Base-by-base conservation (phyloP, 2,888 invertebrate species). In the Notodonta ziczac region DNA sequence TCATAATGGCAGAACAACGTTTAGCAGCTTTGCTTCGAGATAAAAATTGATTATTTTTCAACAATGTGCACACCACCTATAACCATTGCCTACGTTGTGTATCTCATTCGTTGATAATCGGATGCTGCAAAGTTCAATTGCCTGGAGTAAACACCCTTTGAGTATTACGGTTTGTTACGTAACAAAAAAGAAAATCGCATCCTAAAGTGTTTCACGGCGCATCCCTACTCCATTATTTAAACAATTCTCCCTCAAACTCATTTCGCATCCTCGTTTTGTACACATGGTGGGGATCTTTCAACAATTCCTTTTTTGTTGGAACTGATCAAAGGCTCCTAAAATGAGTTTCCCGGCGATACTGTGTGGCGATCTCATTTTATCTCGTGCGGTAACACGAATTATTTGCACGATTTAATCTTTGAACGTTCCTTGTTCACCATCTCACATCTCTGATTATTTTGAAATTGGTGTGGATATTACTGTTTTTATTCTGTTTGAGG, bases 311-410 rank as follows among this genome's bases (percentile, higher is more conserved):
- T 77, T 76, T 76, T 76, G 73, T 70, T 70, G 67, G 68, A 72
- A 77, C 74, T 79, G 80, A 82, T 83, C 83, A 84, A 83, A 83
- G 78, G 74, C 66, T 69, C 70, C 74, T 71, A 77, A 81, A 84
- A 84, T 82, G 83, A 83, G 80, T 81, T 85, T 82, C 74, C 71
- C 73, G 66, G 66, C 69, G 61, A 68, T 42, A 60, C 59, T 63
- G 50, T 63, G 50, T 61, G 52, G 58, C 66, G 68, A 69, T 67
- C 74, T 70, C 65, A 62, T 76, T 80, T 76, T 73, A 78, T 78
- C 76, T 63, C 69, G 70, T 71, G 68, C 39, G 55, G 55, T 59
- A 50, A 66, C 78, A 78, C 73, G 73, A 76, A 83, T 82, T 81
- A 79, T 79, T 74, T 79, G 73, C 76, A 73, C 77, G 76, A 74